Percentiles rank a stretch among this genome's conserved stretches.
Conservation (phyloP, 2,888 invertebrate species). For the Drosophila trichaetosa region DNA sequence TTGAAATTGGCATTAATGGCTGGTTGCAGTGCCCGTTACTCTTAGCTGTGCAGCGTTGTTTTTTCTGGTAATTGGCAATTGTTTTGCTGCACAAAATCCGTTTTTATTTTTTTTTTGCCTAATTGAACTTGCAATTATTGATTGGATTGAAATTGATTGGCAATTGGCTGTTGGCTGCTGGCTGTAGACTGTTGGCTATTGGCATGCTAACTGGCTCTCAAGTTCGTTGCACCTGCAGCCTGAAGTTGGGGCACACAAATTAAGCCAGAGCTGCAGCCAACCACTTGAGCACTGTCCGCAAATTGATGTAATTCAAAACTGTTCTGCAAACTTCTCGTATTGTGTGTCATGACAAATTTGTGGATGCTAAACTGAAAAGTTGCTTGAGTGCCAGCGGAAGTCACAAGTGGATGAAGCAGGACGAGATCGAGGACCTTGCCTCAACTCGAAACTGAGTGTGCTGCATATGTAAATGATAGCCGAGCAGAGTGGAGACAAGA, state of each 20-base stretch:
- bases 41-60: constrained; percentile 2
- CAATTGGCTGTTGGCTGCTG: constrained; percentile 70
- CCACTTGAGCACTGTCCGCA: constrained; percentile 29
- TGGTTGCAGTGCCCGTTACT: not conserved
- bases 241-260: constrained; percentile 5
- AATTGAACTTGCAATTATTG: constrained; percentile 80
- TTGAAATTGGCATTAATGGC: constrained; percentile 45
- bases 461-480: constrained; percentile 59
- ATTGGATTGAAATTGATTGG: constrained; percentile 75
- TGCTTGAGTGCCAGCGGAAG: constrained; percentile 48
- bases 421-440: not conserved
- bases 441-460: constrained; percentile 9
- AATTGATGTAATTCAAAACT: constrained; percentile 70
- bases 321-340: constrained; percentile 42
- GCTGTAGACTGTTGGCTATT: constrained; percentile 70
- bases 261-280: constrained; percentile 8
- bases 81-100: constrained; percentile 35
- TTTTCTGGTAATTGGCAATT: constrained; percentile 69
- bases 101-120: constrained; percentile 50
- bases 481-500: not conserved
- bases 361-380: constrained; percentile 56
- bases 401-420: constrained; percentile 33
- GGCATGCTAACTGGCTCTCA: constrained; percentile 35
- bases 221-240: constrained; percentile 48
- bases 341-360: constrained; percentile 72